phyloP scores from a whole-genome alignment of 2,888 invertebrate genomes.

The Nomada goodeniana region DNA sequence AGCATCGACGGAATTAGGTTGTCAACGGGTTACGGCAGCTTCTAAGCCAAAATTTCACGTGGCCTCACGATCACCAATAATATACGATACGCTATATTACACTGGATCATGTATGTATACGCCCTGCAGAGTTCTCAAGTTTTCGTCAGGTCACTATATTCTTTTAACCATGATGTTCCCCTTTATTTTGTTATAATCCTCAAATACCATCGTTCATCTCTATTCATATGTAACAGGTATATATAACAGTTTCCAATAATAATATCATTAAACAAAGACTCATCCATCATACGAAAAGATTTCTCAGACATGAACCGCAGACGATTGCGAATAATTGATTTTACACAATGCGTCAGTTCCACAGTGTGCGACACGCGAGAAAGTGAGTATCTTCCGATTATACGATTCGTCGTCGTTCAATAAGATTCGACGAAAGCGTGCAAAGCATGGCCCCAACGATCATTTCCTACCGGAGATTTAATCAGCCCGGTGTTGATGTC shows the following conservation, averaged over 20 bases:
- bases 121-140: too few relatives aligned
- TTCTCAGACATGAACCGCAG: too few relatives aligned
- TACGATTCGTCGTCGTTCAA: neutral
- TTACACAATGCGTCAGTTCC: neutral
- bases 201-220: too few relatives aligned
- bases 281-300: too few relatives aligned
- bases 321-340: neutral
- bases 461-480: constrained; percentile 55
- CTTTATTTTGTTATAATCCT: too few relatives aligned
- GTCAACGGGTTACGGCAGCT: constrained; percentile 18
- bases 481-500: constrained; percentile 56
- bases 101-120: too few relatives aligned
- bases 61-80: neutral
- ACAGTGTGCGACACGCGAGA: neutral
- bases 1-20: constrained; percentile 48
- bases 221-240: too few relatives aligned
- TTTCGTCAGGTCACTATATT: too few relatives aligned
- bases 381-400: constrained; percentile 10
- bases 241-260: too few relatives aligned
- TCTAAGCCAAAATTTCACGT: constrained; percentile 36
- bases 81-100: neutral
- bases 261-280: too few relatives aligned
- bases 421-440: neutral
- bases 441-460: constrained; percentile 28
- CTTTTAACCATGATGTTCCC: neutral